Evolutionary conservation across 2,888 invertebrate species (phyloP).

Genomic region (Hydrotaea cyrtoneurina): DNA sequence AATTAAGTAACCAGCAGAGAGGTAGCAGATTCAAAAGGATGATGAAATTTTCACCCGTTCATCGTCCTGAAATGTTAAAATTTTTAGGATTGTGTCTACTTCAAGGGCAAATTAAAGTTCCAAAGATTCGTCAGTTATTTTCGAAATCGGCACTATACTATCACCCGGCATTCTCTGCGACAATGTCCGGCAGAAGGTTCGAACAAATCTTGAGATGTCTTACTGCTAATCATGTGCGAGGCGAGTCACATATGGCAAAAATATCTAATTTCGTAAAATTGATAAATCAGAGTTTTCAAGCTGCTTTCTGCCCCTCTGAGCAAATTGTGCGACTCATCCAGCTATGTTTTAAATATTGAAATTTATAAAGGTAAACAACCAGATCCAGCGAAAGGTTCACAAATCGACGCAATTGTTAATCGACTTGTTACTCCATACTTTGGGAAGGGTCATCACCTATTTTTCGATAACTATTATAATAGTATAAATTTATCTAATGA

Average conservation of each 20-base stretch:
- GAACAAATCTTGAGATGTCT: slow-evolving; percentile 55
- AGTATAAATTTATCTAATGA: too few species aligned
- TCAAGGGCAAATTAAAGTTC: slow-evolving; percentile 48
- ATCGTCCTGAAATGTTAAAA: too few species aligned
- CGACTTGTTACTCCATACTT: too few species aligned
- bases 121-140: slow-evolving; percentile 48
- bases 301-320: slow-evolving; percentile 44
- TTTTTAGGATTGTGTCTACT: slow-evolving; percentile 53
- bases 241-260: slow-evolving; percentile 48
- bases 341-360: slow-evolving; percentile 46
- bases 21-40: slow-evolving; percentile 50
- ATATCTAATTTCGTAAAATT: slow-evolving; percentile 48
- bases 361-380: too few species aligned
- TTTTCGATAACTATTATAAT: too few species aligned
- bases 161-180: too few species aligned
- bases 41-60: slow-evolving; percentile 50
- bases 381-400: too few species aligned
- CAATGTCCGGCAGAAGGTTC: slow-evolving; percentile 47
- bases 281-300: too few species aligned
- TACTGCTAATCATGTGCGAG: slow-evolving; percentile 51
- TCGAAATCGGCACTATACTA: slow-evolving; percentile 37
- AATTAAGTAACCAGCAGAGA: slow-evolving; percentile 49
- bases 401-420: too few species aligned
- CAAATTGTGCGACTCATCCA: slow-evolving; percentile 46
- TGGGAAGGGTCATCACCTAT: too few species aligned